phyloP scores from a whole-genome alignment of 2,888 invertebrate genomes.

The Noctua fimbriata region DNA sequence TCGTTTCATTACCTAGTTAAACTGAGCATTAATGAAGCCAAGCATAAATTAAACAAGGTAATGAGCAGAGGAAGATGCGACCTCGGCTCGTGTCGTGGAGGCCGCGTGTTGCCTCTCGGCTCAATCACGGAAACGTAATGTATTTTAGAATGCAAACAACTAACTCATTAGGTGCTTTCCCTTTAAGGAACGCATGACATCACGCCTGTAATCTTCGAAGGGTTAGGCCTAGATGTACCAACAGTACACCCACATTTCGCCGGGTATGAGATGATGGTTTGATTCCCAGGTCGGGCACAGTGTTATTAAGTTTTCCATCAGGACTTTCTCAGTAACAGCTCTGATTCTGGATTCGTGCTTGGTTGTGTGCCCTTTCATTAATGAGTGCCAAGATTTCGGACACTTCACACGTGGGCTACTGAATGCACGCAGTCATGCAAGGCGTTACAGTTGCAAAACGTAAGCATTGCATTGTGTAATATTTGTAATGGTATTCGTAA shows the following conservation, averaged over 20 bases:
- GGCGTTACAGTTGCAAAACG: slow-evolving; percentile 22
- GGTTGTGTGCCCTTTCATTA: slow-evolving; percentile 34
- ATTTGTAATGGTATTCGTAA: slow-evolving; percentile 44
- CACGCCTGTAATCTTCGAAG: neutral
- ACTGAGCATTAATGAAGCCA: slow-evolving; percentile 59
- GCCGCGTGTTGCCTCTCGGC: slow-evolving; percentile 69
- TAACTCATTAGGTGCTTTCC: slow-evolving; percentile 60
- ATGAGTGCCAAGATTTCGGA: slow-evolving; percentile 28
- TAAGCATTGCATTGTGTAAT: slow-evolving; percentile 46
- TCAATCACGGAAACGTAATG: slow-evolving; percentile 74
- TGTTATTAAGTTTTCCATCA: neutral
- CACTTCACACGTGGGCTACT: slow-evolving; percentile 6
- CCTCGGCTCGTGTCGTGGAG: slow-evolving; percentile 79
- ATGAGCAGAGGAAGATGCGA: slow-evolving; percentile 80
- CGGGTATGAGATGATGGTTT: neutral
- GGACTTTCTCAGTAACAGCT: neutral
- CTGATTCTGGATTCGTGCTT: neutral
- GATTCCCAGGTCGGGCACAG: neutral
- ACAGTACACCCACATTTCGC: neutral
- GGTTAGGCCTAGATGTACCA: neutral
- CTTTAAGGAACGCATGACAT: slow-evolving; percentile 30
- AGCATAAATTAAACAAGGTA: slow-evolving; percentile 75
- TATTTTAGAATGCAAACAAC: slow-evolving; percentile 68
- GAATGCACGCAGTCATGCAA: slow-evolving; percentile 39
- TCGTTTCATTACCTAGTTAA: slow-evolving; percentile 51